phyloP scores from a whole-genome alignment of 1,140 invertebrate species.

The Drosophila sproati region DNA sequence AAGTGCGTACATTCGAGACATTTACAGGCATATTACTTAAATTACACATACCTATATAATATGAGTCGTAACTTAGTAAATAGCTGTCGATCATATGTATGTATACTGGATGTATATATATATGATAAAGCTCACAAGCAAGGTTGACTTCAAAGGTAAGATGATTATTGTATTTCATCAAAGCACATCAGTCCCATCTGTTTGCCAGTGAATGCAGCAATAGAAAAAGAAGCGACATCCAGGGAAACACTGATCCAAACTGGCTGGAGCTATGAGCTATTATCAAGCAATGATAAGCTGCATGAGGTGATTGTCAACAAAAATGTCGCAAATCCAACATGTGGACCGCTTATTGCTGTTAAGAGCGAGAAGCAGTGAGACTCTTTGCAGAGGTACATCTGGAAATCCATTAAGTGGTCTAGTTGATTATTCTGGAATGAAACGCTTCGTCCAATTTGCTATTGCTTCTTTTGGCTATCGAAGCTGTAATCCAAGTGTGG shows the following conservation, averaged over 20 bases:
- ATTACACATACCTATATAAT: too few species aligned
- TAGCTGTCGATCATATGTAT: too few species aligned
- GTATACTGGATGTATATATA: too few species aligned
- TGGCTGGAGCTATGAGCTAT: background rate
- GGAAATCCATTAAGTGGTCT: background rate
- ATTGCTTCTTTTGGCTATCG: background rate
- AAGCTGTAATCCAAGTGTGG: background rate
- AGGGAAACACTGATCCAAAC: background rate
- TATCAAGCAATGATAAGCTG: background rate
- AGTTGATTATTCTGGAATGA: background rate
- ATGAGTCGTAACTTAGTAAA: too few species aligned
- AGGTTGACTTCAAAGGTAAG: conserved; percentile 45
- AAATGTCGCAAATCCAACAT: background rate
- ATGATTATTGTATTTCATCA: conserved; percentile 6
- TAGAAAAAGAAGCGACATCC: background rate
- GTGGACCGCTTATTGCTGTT: background rate
- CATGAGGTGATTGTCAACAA: background rate
- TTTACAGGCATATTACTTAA: too few species aligned
- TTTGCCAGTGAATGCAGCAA: background rate
- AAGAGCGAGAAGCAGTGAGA: background rate
- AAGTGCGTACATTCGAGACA: too few species aligned
- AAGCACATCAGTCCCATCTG: background rate
- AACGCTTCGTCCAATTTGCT: background rate
- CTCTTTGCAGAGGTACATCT: background rate
- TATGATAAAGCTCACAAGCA: background rate